Evolutionary conservation across 2,113 vertebrate species (phyloP), one percentile per base, ranked within the genome.

Genomic region (Scophthalmus maximus): DNA sequence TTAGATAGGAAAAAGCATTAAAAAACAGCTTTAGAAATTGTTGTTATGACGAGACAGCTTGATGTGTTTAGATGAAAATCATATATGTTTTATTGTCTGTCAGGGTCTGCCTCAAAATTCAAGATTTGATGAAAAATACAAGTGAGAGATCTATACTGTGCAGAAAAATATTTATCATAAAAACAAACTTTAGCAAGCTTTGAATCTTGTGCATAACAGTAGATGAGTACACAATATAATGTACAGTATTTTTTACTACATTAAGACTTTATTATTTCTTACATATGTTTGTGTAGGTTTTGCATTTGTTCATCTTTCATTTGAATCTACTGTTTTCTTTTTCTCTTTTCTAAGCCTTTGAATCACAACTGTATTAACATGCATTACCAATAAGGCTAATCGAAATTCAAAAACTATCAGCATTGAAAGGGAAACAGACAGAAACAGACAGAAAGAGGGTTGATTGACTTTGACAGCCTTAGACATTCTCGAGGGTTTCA

Each of bases 41-140:
- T 65, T 60, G 14, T 25, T n/a, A 60, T 62, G 25, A 49, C 44
- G 15, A 72, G 18, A 30, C 20, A n/a, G 12, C 3, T 36, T 61
- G 29, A 25, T 25, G 42, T 58, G 42, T 63, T 7, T 22, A 15
- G 52, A 2, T 55, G 42, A 20, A 53, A 58, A 47, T 42, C 4
- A 46, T 17, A 46, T 17, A 58, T 57, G 18, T 59, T 44, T 0
- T 23, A 12, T 23, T 44, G 25, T 3, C n/a, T 26, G 5, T 27
- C 4, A 30, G 12, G 9, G 18, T 25, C 34, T 2, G 25, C 25
- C 42, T 40, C 3, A 22, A 22, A 73, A 34, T 30, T n/a, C 12
- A 60, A 40, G 3, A 32, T 61, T 22, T n/a, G 18, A 44, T 2
- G 15, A 6, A 42, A 38, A 15, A 9, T 34, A 34, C 9, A 34